phyloP scores from a whole-genome alignment of 2,113 vertebrate species.

The Nicator chloris region DNA sequence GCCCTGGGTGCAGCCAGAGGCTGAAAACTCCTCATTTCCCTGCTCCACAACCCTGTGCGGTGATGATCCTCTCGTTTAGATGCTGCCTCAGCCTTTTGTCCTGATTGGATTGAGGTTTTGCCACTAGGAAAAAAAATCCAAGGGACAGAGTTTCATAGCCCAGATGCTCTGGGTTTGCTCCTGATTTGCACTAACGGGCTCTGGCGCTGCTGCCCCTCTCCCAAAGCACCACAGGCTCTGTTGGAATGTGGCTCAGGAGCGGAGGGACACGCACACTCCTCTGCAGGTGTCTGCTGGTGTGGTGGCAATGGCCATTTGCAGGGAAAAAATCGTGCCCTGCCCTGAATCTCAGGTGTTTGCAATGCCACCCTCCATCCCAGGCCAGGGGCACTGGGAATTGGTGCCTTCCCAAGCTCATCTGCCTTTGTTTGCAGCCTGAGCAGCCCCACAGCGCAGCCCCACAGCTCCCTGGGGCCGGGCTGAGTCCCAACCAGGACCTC shows the following conservation, averaged over 20 bases:
- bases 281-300: neutral
- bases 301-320: too few species aligned
- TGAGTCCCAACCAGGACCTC: neutral
- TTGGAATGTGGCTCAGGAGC: rapidly evolving
- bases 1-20: conserved; percentile 66
- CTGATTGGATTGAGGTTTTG: neutral
- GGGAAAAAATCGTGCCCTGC: neutral
- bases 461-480: neutral
- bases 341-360: neutral
- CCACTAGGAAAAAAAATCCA: neutral
- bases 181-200: neutral
- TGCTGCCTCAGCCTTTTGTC: neutral
- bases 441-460: neutral
- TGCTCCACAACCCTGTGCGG: neutral
- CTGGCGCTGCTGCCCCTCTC: neutral
- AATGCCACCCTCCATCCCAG: neutral
- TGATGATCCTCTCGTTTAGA: neutral
- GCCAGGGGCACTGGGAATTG: neutral
- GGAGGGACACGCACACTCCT: too few species aligned
- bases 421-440: neutral
- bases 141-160: neutral
- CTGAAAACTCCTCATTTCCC: conserved; percentile 63
- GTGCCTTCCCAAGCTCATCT: neutral
- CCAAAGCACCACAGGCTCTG: neutral
- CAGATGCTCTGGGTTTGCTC: neutral